Evolutionary conservation across 2,888 invertebrate species (phyloP), one percentile per base, ranked within the genome.

Genomic region (Ischnus inquisitorius): DNA sequence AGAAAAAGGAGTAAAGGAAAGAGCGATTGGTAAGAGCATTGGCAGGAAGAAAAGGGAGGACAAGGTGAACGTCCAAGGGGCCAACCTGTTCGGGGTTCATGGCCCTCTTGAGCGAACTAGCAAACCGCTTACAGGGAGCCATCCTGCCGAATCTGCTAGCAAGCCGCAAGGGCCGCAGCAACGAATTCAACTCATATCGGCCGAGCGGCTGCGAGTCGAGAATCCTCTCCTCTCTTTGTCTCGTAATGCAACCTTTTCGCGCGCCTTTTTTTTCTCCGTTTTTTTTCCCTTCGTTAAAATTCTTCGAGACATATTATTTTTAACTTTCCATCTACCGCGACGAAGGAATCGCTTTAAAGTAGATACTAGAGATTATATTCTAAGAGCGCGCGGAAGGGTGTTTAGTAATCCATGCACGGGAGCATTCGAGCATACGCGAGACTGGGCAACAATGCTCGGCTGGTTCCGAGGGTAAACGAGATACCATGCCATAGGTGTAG

Each of bases 21-120:
- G 77, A 80, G 86, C 88, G 88, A 84, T 84, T 25, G 82, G 71
- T 48, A 39, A 34, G 57, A 84, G 87, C 71, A 86, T 82, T 85
- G 84, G 72, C 65, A 75, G 78, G 84, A 87, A 84, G 82, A 87
- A 89, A 87, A 86, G 85, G 84, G 86, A 89, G 89, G 90, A 89
- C 90, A 90, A 93, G 93, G 93, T 93, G 93, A 93, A 93, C 90
- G 93, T 93, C 93, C 93, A 93, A 92, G 92, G 93, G 93, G 92
- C 91, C 93, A 93, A 93, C 93, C 93, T 93, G 93, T 93, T 93
- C 93, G 92, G 92, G 93, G 93, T 93, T 93, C 93, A 93, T 93
- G 93, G 93, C 93, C 93, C 93, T 92, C 88, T 84, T 89, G 90
- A 85, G 71, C 89, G 89, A 91, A 91, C 92, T 93, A 93, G 93